Base-by-base conservation (phyloP, 2,797 vertebrate genomes). In the Amphiprion clarkii region DNA sequence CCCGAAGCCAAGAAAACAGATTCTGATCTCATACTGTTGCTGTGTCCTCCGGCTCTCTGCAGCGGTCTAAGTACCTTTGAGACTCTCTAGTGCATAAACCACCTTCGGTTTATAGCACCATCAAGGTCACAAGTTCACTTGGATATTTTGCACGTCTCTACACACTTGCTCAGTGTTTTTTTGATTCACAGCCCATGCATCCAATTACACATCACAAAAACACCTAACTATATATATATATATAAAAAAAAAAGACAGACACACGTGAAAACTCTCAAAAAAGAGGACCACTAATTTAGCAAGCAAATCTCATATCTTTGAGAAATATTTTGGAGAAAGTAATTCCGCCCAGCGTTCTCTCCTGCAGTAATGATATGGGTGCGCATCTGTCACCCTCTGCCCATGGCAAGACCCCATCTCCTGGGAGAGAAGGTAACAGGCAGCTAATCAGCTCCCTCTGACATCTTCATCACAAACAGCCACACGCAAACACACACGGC, bases 401-500 rank as follows among this genome's bases (percentile, higher is more conserved):
- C 82, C 54, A 14, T 82, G 84, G 85, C 87, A 78, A 91, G 89
- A 89, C 87, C 70, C 66, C 73, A 39, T 93, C 89, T 93, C 87
- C 84, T 74, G 81, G 84, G 89, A 87, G 77, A 78, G 78, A 84
- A 85, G 77, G 86, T 87, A 93, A 91, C 87, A 78, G 81, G 80
- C 80, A 59, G 83, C 91, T 94, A 93, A 95, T 94, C 94, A 92
- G 90, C 89, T 89, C 74, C 80, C 75, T 89, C 89, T 90, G 92
- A 93, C 86, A 92, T 93, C 88, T 92, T 89, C 89, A 93, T 93
- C 88, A 79, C 75, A 77, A 75, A 61, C 71, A 84, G 58, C 69
- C 82, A 69, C 70, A 56, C 59, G 13, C 67, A 64, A 59, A 58
- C 74, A 66, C 82, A 65, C 67, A 66, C n/a, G 63, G 68, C 29